These are phyloP conservation scores for Amiota communis DNA, from an alignment of 2,888 invertebrate species.

Conservation along the genomic window DNA sequence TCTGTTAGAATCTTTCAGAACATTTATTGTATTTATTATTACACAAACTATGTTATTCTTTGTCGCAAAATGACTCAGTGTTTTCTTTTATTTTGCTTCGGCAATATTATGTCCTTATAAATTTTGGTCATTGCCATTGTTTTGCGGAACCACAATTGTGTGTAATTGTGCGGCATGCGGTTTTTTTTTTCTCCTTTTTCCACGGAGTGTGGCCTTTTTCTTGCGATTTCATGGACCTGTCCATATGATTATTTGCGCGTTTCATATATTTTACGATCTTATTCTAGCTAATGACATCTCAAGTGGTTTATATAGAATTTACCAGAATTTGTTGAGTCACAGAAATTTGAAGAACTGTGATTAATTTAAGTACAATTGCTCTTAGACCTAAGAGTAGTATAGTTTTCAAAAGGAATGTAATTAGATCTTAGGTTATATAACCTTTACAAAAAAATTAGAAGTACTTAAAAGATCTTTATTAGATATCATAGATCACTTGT, in stretches of 20 bases:
- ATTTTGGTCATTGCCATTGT: conserved; percentile 35
- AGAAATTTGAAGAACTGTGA: too few relatives aligned
- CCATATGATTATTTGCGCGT: conserved; percentile 57
- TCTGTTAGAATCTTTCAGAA: too few relatives aligned
- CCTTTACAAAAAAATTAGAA: too few relatives aligned
- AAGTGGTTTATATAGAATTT: neutral
- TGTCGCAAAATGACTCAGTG: conserved; percentile 56
- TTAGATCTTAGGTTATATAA: too few relatives aligned
- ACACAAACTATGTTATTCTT: too few relatives aligned
- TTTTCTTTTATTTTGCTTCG: conserved; percentile 50
- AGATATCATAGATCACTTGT: too few relatives aligned
- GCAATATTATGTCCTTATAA: conserved; percentile 51
- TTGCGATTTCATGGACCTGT: conserved; percentile 60
- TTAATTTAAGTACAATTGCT: too few relatives aligned
- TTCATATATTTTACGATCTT: conserved; percentile 63
- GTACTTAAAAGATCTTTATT: too few relatives aligned
- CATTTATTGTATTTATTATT: too few relatives aligned
- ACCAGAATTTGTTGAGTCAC: too few relatives aligned
- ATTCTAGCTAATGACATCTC: conserved; percentile 29
- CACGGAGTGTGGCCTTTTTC: conserved; percentile 26
- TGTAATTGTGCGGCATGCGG: conserved; percentile 61
- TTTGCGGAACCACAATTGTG: conserved; percentile 54
- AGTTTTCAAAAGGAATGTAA: too few relatives aligned
- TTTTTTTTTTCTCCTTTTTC: conserved; percentile 36
- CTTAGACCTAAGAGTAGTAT: too few relatives aligned